Base-by-base conservation (phyloP, 1,140 invertebrate genomes). In the Drosophila persimilis region DNA sequence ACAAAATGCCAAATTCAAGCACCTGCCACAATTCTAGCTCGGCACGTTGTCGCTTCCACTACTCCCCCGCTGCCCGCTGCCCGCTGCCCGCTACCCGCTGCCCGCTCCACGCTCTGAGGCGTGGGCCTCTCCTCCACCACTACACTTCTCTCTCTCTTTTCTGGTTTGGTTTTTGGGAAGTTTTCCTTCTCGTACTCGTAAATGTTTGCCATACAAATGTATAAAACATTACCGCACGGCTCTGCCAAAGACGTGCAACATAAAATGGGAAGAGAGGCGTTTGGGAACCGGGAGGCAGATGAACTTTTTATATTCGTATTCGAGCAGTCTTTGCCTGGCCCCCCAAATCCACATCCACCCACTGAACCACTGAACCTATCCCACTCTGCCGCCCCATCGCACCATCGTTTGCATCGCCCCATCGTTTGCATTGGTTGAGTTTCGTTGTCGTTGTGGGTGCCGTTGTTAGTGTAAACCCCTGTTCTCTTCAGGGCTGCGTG, bases 1-100 rank as follows among this genome's bases (percentile, higher is more conserved):
- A 80, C 80, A 80, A 85, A 85, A 85, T 85, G 60, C 77, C 80
- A 86, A 85, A 85, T 85, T 85, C 81, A 80, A 85, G 80, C 80
- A 85, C 80, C 80, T 85, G 80, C 77, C 81, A 80, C 80, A 85
- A 85, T 86, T 85, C 80, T 44, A 73, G 76, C 63, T 74, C 70
- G 72, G 72, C 80, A 84, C 80, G 80, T 85, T 84, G 80, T 75
- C 79, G 63, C 53, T 62, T 59, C 66, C 35, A 45, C 47, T 1
- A 50, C 43, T 39, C 6, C 35, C 24, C 24, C 24, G 5, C 24
- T 26, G 6, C 7, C 26, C 24, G 24, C 24, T 26, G 0, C 0
- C 26, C 6, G 26, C 26, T 29, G 1, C 35, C 26, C 26, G 26
- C 26, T 7, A n/a, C 46, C 15, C 44, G 9, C 5, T 20, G 3